Evolutionary conservation across 2,888 invertebrate genomes (phyloP), one percentile per base, ranked within the genome.

Genomic region (Hanleya hanleyi): DNA sequence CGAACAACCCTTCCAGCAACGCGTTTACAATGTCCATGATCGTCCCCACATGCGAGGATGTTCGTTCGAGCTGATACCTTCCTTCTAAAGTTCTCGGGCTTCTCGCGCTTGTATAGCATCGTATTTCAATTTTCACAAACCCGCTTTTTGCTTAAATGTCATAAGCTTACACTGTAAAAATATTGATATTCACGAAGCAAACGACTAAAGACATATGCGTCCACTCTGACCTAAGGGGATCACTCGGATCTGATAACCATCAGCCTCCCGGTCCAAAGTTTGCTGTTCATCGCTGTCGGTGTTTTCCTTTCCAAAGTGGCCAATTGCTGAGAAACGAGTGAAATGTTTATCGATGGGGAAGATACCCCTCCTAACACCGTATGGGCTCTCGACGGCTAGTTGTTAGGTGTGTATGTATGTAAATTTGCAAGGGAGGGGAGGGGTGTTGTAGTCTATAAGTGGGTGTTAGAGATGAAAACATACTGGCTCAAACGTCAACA

Each of bases 241-340:
- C 26, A 57, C 57, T 32, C 57, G 26, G 29, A 15, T 32, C 57
- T 22, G 57, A 57, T 57, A 57, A 9, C 22, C 15, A 57, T 57
- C 57, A 22, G 57, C 57, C 57, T 26, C 32, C 29, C 4, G 57
- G 57, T 22, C 15, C 12, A 26, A 29, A 57, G 57, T 57, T 57
- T 57, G 32, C 57, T 57, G 29, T 57, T 57, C 57, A 57, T 57
- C 57, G 57, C 57, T 32, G 57, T 32, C 57, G 9, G 57, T 57
- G 57, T 57, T 57, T 57, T 57, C 57, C 57, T 57, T 57, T 57
- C 57, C 29, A 29, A 57, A 57, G 57, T 57, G 57, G 57, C 26
- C 57, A 57, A 57, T 57, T 57, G 22, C 57, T 29, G 29, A 29
- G 57, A 57, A 32, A 18, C 57, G 22, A 29, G 15, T 15, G 26